Conservation (phyloP, 2,888 invertebrate genomes). For the Euplagia quadripunctaria region DNA sequence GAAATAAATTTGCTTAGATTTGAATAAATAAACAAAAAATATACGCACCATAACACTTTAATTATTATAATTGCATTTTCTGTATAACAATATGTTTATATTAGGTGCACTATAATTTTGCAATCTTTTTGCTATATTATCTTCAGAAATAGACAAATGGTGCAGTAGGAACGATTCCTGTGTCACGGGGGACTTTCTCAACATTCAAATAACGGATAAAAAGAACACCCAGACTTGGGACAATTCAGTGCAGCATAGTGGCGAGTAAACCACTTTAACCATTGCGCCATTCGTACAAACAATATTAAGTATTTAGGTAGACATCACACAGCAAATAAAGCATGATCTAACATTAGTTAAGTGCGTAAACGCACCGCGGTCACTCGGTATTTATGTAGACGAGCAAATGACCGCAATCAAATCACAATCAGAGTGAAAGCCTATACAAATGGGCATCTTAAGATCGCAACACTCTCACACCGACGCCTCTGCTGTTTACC, state of each 20-base stretch:
- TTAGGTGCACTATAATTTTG: too few relatives aligned
- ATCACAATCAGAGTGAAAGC: conserved; percentile 83
- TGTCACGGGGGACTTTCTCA: not conserved
- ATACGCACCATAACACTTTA: too few relatives aligned
- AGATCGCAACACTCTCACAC: conserved; percentile 59
- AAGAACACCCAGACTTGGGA: not conserved
- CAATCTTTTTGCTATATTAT: not conserved
- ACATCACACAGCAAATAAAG: conserved; percentile 66
- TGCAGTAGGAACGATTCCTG: not conserved
- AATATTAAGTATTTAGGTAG: conserved; percentile 26
- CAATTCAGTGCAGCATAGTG: not conserved
- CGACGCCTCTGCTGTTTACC: conserved; percentile 72
- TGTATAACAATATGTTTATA: too few relatives aligned
- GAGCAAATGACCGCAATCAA: conserved; percentile 82
- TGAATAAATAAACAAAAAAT: too few relatives aligned
- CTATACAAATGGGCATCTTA: conserved; percentile 66
- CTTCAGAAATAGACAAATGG: not conserved
- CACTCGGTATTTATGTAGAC: conserved; percentile 70
- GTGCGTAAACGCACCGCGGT: conserved; percentile 68
- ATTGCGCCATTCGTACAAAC: too few relatives aligned
- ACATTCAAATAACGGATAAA: not conserved
- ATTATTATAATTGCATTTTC: too few relatives aligned
- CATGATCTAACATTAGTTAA: conserved; percentile 65
- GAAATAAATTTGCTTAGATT: too few relatives aligned
- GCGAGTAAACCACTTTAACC: too few relatives aligned